These are phyloP conservation scores for Conopomorpha cramerella DNA, from an alignment of 1,140 invertebrate genomes.

Conservation along the genomic window DNA sequence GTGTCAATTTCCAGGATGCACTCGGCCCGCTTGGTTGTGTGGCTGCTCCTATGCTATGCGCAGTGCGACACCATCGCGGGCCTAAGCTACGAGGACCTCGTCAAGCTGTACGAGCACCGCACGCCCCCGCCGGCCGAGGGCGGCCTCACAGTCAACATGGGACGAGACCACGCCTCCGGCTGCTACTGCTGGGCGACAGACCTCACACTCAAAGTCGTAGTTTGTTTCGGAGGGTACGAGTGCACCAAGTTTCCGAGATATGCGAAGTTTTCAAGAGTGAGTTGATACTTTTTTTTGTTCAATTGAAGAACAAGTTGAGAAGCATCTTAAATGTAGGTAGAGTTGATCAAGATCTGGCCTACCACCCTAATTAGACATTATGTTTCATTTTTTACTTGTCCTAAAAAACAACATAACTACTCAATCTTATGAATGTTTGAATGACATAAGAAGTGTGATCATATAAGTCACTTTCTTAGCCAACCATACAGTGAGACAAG, in stretches of 20 bases:
- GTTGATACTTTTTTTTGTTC: not conserved
- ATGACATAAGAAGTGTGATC: too few species aligned
- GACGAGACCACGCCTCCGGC: conserved; percentile 24
- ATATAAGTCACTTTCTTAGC: too few species aligned
- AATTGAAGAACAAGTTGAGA: too few species aligned
- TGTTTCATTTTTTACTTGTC: too few species aligned
- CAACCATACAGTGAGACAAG: too few species aligned
- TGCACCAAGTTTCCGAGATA: conserved; percentile 41
- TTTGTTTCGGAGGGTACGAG: conserved; percentile 46
- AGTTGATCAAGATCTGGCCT: not conserved
- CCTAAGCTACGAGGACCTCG: conserved; percentile 17
- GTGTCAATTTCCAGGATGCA: too few species aligned
- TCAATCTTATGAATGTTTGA: not conserved
- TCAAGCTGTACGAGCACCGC: conserved; percentile 32
- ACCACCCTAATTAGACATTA: too few species aligned
- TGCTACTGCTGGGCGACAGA: conserved; percentile 32
- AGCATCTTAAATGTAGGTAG: not conserved
- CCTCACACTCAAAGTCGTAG: conserved; percentile 18
- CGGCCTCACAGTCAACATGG: conserved; percentile 23
- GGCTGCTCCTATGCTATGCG: conserved; percentile 35
- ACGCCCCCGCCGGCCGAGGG: conserved; percentile 25
- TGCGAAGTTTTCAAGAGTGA: not conserved
- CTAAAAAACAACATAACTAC: not conserved
- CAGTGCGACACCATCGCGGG: too few species aligned
- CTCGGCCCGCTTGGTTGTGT: conserved; percentile 20